Conservation (phyloP, 2,888 invertebrate species). For the Seira musarum region DNA sequence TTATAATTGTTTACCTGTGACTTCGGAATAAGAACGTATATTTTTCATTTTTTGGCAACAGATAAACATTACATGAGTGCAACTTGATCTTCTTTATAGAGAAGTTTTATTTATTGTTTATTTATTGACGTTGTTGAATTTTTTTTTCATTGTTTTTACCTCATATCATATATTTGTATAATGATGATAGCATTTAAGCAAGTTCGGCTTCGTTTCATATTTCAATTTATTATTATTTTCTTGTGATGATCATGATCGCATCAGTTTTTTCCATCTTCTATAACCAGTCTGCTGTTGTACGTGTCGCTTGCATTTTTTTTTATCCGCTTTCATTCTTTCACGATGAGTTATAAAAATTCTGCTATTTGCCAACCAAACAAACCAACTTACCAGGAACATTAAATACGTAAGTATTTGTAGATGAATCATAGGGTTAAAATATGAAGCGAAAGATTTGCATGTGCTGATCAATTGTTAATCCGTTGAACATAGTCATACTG, state of each 20-base stretch:
- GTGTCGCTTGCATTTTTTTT: neutral
- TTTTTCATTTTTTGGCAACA: slow-evolving; percentile 68
- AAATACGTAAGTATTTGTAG: too few species aligned
- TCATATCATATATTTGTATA: neutral
- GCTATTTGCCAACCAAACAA: neutral
- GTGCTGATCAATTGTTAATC: too few species aligned
- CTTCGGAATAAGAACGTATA: slow-evolving; percentile 65
- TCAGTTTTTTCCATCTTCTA: neutral
- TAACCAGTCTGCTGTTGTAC: neutral
- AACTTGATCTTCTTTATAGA: slow-evolving; percentile 52
- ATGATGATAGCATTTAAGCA: neutral
- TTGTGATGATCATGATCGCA: slow-evolving; percentile 3
- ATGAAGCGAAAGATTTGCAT: too few species aligned
- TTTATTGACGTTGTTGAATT: slow-evolving; percentile 40
- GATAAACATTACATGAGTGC: slow-evolving; percentile 50
- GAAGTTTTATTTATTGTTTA: slow-evolving; percentile 47
- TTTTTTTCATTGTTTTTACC: slow-evolving; percentile 31
- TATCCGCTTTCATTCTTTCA: neutral
- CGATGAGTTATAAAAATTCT: neutral
- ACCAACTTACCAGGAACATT: neutral
- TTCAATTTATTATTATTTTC: neutral
- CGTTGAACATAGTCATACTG: too few species aligned
- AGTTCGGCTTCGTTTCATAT: neutral
- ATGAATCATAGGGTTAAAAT: too few species aligned
- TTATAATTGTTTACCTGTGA: slow-evolving; percentile 56